phyloP scores from a whole-genome alignment of 2,113 vertebrate species.

The Hypanus sabinus region DNA sequence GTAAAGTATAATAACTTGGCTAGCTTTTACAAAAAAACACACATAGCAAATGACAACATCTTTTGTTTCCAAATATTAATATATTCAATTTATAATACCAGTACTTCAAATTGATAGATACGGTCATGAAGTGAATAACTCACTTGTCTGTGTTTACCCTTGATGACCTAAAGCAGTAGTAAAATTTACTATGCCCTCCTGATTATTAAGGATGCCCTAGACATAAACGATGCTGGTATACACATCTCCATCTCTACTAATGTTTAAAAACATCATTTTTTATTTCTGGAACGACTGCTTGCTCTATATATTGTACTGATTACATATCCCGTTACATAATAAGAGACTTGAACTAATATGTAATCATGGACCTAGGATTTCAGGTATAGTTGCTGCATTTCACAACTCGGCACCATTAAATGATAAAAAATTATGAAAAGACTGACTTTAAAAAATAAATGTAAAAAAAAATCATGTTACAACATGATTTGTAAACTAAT shows the following conservation, averaged over 20 bases:
- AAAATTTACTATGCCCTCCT: conserved; percentile 97
- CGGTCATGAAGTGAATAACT: conserved; percentile 98
- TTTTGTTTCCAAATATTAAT: conserved; percentile 78
- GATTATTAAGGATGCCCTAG: conserved; percentile 99
- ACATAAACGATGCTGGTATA: conserved; percentile 86
- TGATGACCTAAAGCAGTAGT: conserved; percentile 82
- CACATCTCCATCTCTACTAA: conserved; percentile 81
- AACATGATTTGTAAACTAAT: conserved; percentile 18
- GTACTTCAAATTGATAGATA: conserved; percentile 82
- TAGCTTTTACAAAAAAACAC: conserved; percentile 92
- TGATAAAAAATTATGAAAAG: not conserved
- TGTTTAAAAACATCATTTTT: conserved; percentile 40
- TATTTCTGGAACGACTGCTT: not conserved
- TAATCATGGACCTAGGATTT: not conserved
- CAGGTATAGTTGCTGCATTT: not conserved
- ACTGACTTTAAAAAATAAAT: not conserved
- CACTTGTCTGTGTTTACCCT: conserved; percentile 90
- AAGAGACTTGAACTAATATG: not conserved
- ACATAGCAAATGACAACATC: conserved; percentile 81
- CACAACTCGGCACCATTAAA: not conserved
- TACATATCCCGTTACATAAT: not conserved
- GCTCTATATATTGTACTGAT: not conserved
- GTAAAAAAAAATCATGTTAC: not conserved
- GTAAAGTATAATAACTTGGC: conserved; percentile 97
- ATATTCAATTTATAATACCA: conserved; percentile 72